A percentile compares a stretch with the other conserved stretches of the same genome.
These are phyloP conservation scores for Ginglymostoma cirratum DNA, from an alignment of 2,113 vertebrate genomes.

Conservation along the genomic window DNA sequence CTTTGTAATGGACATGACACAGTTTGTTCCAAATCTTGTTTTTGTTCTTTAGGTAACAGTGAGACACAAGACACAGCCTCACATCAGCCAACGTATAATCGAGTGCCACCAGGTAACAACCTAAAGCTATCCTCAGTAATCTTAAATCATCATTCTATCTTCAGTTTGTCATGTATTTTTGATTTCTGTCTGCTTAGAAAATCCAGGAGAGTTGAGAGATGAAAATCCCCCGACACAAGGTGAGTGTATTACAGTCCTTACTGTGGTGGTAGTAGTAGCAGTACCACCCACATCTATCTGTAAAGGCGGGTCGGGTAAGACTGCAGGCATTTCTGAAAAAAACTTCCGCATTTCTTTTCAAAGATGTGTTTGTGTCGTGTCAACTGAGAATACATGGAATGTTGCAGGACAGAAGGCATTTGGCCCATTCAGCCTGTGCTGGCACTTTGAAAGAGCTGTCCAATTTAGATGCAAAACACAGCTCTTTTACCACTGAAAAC, in stretches of 20 bases:
- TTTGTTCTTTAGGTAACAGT: not conserved
- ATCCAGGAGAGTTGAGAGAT: not conserved
- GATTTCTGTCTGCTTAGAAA: not conserved
- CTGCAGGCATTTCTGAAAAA: not conserved
- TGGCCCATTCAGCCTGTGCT: too few relatives aligned
- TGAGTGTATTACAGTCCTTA: not conserved
- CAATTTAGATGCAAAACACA: too few relatives aligned
- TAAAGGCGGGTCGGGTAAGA: not conserved
- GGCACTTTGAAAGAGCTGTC: too few relatives aligned
- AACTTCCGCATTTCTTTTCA: not conserved
- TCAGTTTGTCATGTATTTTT: not conserved
- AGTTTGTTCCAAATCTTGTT: not conserved
- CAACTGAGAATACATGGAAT: not conserved
- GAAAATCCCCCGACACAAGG: not conserved
- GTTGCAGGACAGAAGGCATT: too few relatives aligned
- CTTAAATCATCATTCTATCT: not conserved
- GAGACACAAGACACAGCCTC: not conserved
- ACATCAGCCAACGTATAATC: rapidly evolving
- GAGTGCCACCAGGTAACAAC: not conserved
- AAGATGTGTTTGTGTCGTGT: not conserved
- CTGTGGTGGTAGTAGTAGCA: too few relatives aligned
- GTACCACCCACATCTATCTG: too few relatives aligned
- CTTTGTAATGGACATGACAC: not conserved
- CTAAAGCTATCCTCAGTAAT: not conserved
- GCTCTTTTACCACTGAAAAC: too few relatives aligned